phyloP scores from a whole-genome alignment of 2,888 invertebrate species.

The Pherbina coryleti region DNA sequence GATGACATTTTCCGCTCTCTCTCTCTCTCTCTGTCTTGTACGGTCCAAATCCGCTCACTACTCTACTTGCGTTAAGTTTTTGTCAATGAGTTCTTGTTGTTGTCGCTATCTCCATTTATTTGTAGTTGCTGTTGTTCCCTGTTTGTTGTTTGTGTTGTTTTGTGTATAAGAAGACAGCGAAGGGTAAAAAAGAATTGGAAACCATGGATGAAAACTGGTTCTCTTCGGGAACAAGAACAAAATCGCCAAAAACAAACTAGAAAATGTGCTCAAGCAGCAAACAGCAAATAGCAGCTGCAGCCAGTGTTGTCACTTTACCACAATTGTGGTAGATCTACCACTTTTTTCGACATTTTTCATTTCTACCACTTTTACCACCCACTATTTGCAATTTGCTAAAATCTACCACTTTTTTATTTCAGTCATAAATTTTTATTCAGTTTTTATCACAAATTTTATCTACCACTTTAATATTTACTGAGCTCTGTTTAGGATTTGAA shows the following conservation, averaged over 20 bases:
- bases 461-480: no score
- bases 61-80: neutral
- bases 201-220: neutral
- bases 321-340: no score
- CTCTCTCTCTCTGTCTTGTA: no score
- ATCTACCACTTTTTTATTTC: no score
- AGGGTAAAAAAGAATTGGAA: neutral
- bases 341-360: no score
- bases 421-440: no score
- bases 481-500: no score
- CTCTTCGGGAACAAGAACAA: neutral
- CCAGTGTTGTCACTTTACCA: no score
- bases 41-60: neutral
- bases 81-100: conserved; percentile 29
- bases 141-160: conserved; percentile 41
- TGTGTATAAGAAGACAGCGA: neutral
- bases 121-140: conserved; percentile 29
- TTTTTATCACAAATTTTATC: no score
- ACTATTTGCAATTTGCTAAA: no score
- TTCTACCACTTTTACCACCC: no score
- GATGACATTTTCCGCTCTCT: neutral
- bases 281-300: conserved; percentile 24
- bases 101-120: neutral
- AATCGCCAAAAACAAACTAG: conserved; percentile 3
- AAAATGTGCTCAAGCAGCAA: neutral